Conservation (phyloP, 2,113 vertebrate species). For the mouse (Mus musculus) region DNA sequence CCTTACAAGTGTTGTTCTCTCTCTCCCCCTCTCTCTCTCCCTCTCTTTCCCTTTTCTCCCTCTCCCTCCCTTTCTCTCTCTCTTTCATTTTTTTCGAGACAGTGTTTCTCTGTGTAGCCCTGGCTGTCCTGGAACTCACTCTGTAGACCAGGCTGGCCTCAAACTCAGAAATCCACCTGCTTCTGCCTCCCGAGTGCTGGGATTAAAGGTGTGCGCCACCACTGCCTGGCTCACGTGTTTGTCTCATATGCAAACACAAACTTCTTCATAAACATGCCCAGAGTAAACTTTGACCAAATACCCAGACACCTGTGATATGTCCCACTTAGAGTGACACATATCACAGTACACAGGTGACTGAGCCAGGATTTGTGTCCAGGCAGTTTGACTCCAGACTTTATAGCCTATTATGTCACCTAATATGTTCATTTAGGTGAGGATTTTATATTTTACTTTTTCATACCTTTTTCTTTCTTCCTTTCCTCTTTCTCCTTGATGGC, state of each 20-base stretch:
- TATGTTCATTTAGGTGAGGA: background rate
- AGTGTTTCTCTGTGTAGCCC: too few species aligned
- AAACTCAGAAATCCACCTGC: too few species aligned
- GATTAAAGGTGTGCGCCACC: too few species aligned
- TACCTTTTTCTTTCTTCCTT: background rate
- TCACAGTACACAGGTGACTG: background rate
- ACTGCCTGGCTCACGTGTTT: background rate
- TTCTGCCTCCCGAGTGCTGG: too few species aligned
- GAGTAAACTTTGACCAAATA: background rate
- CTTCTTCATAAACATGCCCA: background rate
- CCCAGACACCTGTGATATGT: background rate
- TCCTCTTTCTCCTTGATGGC: too few species aligned
- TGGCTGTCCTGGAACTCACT: too few species aligned
- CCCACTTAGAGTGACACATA: background rate
- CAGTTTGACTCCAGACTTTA: background rate
- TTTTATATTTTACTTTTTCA: background rate
- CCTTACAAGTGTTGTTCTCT: background rate
- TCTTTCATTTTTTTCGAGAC: too few species aligned
- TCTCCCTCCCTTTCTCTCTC: too few species aligned
- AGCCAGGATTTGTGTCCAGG: background rate
- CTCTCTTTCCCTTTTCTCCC: too few species aligned
- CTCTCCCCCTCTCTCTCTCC: too few species aligned
- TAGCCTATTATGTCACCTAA: background rate
- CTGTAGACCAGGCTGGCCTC: too few species aligned
- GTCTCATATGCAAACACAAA: background rate